Base-by-base conservation (phyloP, 1,140 invertebrate genomes). In the Anastrepha obliqua region DNA sequence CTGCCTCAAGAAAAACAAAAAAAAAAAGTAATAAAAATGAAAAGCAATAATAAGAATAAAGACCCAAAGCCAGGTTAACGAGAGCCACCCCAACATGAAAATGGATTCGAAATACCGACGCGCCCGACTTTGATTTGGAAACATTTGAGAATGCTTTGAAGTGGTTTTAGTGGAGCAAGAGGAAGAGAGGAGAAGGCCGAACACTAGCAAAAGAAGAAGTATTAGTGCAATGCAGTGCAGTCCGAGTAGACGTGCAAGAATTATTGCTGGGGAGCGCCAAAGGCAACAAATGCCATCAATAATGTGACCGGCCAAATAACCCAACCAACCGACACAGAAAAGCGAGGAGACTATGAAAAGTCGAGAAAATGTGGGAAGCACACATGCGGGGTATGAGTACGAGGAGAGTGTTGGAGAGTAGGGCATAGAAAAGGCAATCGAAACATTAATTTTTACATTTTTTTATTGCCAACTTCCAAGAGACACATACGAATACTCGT, bases 261-360 rank as follows among this genome's bases (percentile, higher is more conserved):
- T 58, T 58, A 85, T 85, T 85, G 55, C 51, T 58, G 11, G 2
- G 11, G n/a, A 85, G 51, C 51, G 78, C n/a, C 85, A 86, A 86
- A 86, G 55, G 55, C 85, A 86, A 86, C 85, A 60, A 86, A 86
- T 20, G 85, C 85, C 59, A 86, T 86, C 85, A 86, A 62, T 86
- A 86, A 86, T 86, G 58, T 47, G 85, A 86, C 15, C 85, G 42
- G 17, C 29, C 20, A 60, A 62, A 60, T 58, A 20, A 17, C 17
- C 67, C 29, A 74, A 65, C 67, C 6, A 74, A 39, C 29, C 29
- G 17, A 65, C 6, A 1, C 17, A 65, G 7, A 20, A 8, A 65
- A 29, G 29, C 29, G 29, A 65, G 29, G 6, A 55, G 0, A 55
- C 60, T 62, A 62, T 1, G 17, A 15, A 62, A 6, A n/a, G 15